Evolutionary conservation across 30 jellyfish, hydroid and myxozoan genomes (phyloP), one percentile per base, ranked within the genome.

Genomic region (Sanderia malayensis): DNA sequence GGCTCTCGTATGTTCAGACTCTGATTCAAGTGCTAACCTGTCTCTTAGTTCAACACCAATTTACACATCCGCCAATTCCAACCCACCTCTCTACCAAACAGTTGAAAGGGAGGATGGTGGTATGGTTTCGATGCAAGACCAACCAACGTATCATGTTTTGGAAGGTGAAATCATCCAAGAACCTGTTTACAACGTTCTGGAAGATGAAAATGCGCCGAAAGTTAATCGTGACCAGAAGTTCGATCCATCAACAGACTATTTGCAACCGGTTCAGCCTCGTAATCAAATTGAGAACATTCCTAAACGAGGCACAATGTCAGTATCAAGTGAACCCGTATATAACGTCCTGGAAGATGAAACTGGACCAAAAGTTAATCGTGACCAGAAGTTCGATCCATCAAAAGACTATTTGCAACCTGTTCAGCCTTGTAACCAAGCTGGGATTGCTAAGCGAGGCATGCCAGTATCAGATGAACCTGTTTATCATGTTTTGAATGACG

Each of bases 181-280:
- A 13, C 52, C 52, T 37, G 52, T 37, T 4, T 37, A 37, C 13
- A 37, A 37, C 52, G 13, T 6, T 37, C 10, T 37, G 6, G 52
- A 37, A 13, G 13, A 13, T 37, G 52, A 37, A 4, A 6, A 13
- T 4, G 13, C 52, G 13, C 10, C 52, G 52, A 37, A 37, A 37
- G 13, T 13, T 4, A 37, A 6, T 4, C n/a, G n/a, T n/a, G 6
- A 6, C 10, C 6, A 37, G 52, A 13, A 37, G 6, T 37, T 37
- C 13, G 52, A 37, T 13, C 52, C 52, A 37, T 13, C 10, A 4
- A 37, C 52, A 4, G 52, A 37, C 52, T 37, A 37, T 37, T 37
- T 37, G 52, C 52, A 37, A 13, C 52, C 52, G 6, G 52, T 37
- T 37, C 52, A 37, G 52, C 52, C 52, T 49, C 64, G 23, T 49